Evolutionary conservation across 2,113 vertebrate genomes (phyloP).

Genomic region (Callipepla californica): DNA sequence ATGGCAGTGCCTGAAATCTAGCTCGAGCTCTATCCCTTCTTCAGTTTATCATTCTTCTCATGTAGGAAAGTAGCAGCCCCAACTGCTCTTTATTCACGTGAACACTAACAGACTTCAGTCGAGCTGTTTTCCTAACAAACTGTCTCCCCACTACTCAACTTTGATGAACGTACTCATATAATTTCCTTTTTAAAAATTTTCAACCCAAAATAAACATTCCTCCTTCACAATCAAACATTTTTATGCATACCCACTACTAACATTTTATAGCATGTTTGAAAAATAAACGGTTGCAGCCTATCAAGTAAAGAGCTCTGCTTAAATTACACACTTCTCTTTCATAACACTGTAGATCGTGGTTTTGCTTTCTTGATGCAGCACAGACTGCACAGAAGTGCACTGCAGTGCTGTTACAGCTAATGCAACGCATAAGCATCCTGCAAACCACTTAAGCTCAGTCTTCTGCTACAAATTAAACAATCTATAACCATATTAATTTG

Average conservation of each 20-base stretch:
- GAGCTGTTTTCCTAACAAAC: not conserved
- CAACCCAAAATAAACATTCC: conserved; percentile 18
- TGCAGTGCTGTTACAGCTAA: not conserved
- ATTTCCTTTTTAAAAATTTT: conserved; percentile 9
- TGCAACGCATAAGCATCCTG: not conserved
- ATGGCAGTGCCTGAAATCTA: not conserved
- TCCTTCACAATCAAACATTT: not conserved
- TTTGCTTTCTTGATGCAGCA: not conserved
- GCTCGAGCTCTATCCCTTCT: not conserved
- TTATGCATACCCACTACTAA: not conserved
- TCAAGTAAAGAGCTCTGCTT: not conserved
- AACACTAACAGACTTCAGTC: not conserved
- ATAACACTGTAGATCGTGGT: not conserved
- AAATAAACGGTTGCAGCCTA: conserved; percentile 15
- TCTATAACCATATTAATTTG: not conserved
- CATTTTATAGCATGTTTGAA: not conserved
- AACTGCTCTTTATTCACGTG: not conserved
- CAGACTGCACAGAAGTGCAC: not conserved
- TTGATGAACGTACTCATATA: not conserved
- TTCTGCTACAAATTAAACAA: not conserved
- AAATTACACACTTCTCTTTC: conserved; percentile 14
- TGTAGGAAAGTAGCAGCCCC: not conserved
- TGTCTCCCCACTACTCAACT: not conserved
- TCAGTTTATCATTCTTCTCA: not conserved
- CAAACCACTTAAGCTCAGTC: not conserved